Percentiles rank a stretch among this genome's conserved stretches.
These are phyloP conservation scores for Dicycla oo DNA, from an alignment of 2,888 invertebrate genomes.

Conservation along the genomic window DNA sequence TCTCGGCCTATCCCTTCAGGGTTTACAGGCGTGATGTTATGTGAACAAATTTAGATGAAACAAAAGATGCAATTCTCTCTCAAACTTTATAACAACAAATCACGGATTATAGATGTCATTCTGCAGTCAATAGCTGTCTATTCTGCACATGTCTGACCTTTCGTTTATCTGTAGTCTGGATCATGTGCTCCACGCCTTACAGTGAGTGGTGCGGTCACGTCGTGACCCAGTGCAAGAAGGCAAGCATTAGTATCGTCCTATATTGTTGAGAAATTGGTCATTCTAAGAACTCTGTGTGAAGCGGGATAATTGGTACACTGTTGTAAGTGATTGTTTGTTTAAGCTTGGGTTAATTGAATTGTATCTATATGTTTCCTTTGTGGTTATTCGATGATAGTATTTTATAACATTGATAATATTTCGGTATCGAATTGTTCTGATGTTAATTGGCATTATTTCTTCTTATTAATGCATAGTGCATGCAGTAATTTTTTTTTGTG, in stretches of 20 bases:
- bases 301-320: constrained; percentile 15
- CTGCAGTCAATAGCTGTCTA: constrained; percentile 33
- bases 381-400: no score
- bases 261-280: constrained; percentile 59
- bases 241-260: constrained; percentile 49
- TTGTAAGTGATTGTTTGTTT: background rate
- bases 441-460: background rate
- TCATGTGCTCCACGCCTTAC: constrained; percentile 63
- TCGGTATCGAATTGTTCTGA: accelerated
- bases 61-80: background rate
- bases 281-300: constrained; percentile 40
- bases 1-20: no score
- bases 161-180: constrained; percentile 57
- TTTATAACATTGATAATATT: no score
- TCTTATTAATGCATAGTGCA: no score
- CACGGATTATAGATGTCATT: constrained; percentile 47
- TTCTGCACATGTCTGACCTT: constrained; percentile 61
- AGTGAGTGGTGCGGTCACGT: constrained; percentile 58
- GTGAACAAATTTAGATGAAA: background rate
- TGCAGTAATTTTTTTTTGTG: no score
- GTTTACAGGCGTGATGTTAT: no score
- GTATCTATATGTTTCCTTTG: background rate
- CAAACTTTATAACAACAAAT: constrained; percentile 18
- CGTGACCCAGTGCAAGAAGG: constrained; percentile 55
- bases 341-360: constrained; percentile 6